A percentile compares a stretch with the other conserved stretches of the same genome.
phyloP scores from a whole-genome alignment of 2,113 vertebrate genomes.

The Hiodon alosoides region DNA sequence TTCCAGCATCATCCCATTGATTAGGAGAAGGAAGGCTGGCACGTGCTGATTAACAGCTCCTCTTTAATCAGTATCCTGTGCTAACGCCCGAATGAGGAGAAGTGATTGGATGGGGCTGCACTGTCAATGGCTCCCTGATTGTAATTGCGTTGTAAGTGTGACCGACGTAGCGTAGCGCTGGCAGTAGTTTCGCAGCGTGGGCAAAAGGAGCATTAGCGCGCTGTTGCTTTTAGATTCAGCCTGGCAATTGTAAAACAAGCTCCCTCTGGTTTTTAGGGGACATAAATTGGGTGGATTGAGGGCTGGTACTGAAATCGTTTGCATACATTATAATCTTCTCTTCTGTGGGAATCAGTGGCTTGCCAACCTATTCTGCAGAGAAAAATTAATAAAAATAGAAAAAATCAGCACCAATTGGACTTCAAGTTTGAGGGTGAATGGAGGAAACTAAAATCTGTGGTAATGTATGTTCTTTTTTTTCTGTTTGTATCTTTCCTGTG shows the following conservation, averaged over 20 bases:
- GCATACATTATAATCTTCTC: too few relatives aligned
- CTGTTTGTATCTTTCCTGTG: too few relatives aligned
- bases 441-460: too few relatives aligned
- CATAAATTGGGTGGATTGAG: neutral
- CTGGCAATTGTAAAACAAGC: conserved; percentile 1
- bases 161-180: conserved; percentile 18
- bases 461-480: too few relatives aligned
- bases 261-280: neutral
- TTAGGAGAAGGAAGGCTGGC: conserved; percentile 28
- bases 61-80: conserved; percentile 38
- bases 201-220: conserved; percentile 10
- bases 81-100: conserved; percentile 12
- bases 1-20: conserved; percentile 19
- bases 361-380: neutral
- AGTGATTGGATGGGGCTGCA: conserved; percentile 32
- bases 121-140: conserved; percentile 41
- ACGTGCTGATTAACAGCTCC: conserved; percentile 34
- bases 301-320: neutral
- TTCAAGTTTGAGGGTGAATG: too few relatives aligned
- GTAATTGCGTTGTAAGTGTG: conserved; percentile 38
- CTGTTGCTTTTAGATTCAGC: conserved; percentile 10
- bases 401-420: too few relatives aligned
- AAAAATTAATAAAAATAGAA: neutral
- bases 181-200: conserved; percentile 25
- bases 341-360: neutral